A percentile compares a stretch with the other conserved stretches of the same genome.
Evolutionary conservation across 2,888 invertebrate genomes (phyloP).

Genomic region (Polylopha cassiicola): DNA sequence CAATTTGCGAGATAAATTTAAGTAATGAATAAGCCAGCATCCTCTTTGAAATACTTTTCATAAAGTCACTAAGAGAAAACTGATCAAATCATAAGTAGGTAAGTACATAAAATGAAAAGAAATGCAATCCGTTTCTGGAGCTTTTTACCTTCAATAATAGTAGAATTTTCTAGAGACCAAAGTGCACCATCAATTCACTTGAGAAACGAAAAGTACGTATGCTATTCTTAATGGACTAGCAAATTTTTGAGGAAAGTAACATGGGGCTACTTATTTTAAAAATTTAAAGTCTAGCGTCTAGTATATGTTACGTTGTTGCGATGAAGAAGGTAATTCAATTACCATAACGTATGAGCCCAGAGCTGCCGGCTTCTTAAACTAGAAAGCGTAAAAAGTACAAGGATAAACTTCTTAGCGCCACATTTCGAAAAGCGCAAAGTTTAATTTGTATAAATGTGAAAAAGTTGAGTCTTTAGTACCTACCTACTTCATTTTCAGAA

Average conservation of each 20-base stretch:
- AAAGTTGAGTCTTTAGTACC: no score
- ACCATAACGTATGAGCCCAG: slow-evolving; percentile 10
- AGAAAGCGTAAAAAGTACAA: background rate
- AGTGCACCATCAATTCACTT: slow-evolving; percentile 16
- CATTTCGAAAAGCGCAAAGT: no score
- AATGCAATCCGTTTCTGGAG: slow-evolving; percentile 15
- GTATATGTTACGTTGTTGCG: slow-evolving; percentile 4
- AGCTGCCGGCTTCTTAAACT: background rate
- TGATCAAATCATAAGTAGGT: slow-evolving; percentile 12
- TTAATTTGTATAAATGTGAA: background rate
- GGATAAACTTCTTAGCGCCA: no score
- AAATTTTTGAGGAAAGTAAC: slow-evolving; percentile 11
- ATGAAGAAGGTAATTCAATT: slow-evolving; percentile 7
- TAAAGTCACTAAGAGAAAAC: background rate
- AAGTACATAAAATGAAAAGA: slow-evolving; percentile 12
- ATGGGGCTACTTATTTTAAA: slow-evolving; percentile 7
- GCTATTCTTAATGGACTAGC: slow-evolving; percentile 19
- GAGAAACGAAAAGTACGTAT: slow-evolving; percentile 8
- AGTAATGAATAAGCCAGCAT: no score
- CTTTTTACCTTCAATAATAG: slow-evolving; percentile 18
- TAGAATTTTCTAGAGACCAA: slow-evolving; percentile 12
- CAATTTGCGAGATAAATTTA: no score
- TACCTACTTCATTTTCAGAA: no score
- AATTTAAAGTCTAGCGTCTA: slow-evolving; percentile 10
- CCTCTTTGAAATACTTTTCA: no score